These are phyloP conservation scores for Cisticola juncidis DNA, from an alignment of 2,113 vertebrate genomes.

Conservation along the genomic window DNA sequence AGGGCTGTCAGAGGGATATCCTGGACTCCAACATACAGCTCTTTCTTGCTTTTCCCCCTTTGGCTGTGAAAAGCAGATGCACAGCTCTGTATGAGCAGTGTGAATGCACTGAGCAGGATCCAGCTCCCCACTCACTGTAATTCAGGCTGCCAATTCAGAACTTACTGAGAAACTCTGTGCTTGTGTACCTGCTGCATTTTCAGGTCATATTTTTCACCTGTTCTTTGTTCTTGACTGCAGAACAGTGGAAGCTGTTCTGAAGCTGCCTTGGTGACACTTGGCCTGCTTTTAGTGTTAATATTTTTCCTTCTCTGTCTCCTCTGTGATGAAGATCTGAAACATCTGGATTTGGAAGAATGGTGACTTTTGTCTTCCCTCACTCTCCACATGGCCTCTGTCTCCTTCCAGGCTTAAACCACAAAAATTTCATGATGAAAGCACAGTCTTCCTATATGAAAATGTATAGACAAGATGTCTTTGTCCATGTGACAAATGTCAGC, in stretches of 20 bases:
- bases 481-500: not conserved
- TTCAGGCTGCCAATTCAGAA: not conserved
- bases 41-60: not conserved
- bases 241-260: not conserved
- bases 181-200: not conserved
- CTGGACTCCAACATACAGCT: too few species aligned
- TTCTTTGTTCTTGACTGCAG: not conserved
- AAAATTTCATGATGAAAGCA: not conserved
- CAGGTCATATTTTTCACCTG: not conserved
- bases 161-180: not conserved
- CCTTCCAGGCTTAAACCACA: not conserved
- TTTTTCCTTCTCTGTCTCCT: not conserved
- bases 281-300: not conserved
- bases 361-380: not conserved
- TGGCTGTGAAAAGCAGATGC: not conserved
- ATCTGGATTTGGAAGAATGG: not conserved
- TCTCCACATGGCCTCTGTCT: accelerated
- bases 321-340: not conserved
- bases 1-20: too few species aligned
- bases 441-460: not conserved
- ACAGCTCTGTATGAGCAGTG: not conserved
- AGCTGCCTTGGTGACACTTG: not conserved
- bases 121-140: not conserved
- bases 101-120: not conserved
- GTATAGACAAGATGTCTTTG: not conserved